Base-by-base conservation (phyloP, 2,888 invertebrate species). In the Fragum whitleyi region DNA sequence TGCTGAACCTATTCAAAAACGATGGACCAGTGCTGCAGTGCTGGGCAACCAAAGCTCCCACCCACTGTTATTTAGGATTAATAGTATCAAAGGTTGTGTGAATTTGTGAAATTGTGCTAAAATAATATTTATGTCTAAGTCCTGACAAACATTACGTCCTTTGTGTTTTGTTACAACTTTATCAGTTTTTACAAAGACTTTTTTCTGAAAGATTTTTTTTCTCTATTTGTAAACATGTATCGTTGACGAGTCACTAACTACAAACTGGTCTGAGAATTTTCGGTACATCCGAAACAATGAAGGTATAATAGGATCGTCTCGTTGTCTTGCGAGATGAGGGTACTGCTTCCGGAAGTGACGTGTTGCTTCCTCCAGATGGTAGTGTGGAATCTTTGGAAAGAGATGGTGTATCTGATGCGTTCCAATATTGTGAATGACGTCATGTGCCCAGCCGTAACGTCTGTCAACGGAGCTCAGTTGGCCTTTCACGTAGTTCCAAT, bases 401-500 rank as follows among this genome's bases (percentile, higher is more conserved):
- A 93, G 89, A 83, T 93, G 93, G 79, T 93, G 93, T 76, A 93
- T 89, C 86, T 93, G 93, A 82, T 92, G 91, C 0, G 91, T 92
- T 53, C 92, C 92, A 26, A 92, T 92, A 76, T 86, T 89, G 88
- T 93, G 93, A 71, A 92, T 92, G 70, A 91, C 74, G 73, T 87
- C 78, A 81, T 93, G 92, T 26, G 91, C 91, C 88, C 90, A 88
- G 26, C 93, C 93, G 80, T 93, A 93, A 77, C 91, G 71, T n/a
- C 93, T 87, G 81, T 93, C 93, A 3, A 93, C 87, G 2, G 92
- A 90, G 61, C 91, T 91, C 42, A 93, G 88, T 81, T 93, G 92
- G n/a, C 93, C 93, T n/a, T 90, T 87, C 26, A 93, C 93, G 77
- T 90, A 91, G 76, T 89, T 89, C 93, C 93, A 93, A 61, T 87